These are phyloP conservation scores for Meles meles DNA, from an alignment of 2,113 vertebrate genomes.

Conservation along the genomic window DNA sequence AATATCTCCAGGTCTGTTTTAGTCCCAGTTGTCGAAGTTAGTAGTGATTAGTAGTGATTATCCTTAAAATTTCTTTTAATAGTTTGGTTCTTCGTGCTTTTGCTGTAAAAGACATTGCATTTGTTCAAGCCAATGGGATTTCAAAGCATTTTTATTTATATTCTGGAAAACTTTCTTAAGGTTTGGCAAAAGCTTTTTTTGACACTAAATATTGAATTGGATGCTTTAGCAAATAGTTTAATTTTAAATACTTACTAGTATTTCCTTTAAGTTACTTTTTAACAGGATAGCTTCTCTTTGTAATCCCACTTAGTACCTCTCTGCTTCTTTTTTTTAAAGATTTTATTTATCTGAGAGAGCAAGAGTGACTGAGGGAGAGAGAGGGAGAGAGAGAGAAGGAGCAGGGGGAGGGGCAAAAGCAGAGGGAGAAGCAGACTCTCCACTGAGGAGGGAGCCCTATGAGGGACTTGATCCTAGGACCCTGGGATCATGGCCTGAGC, in stretches of 20 bases:
- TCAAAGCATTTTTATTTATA: conserved; percentile 17
- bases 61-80: background rate
- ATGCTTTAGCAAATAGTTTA: background rate
- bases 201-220: background rate
- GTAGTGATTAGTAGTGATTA: background rate
- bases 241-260: background rate
- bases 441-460: background rate
- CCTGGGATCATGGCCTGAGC: background rate
- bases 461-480: background rate
- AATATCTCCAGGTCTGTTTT: background rate
- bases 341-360: background rate
- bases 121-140: background rate
- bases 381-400: background rate
- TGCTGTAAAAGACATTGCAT: background rate
- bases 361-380: no score
- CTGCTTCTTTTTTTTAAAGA: background rate
- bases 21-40: background rate
- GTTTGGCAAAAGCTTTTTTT: background rate
- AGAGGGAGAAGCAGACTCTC: background rate
- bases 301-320: background rate
- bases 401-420: background rate
- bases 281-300: background rate
- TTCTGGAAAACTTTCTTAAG: background rate
- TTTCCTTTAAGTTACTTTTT: background rate
- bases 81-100: background rate